Evolutionary conservation across 2,113 vertebrate genomes (phyloP).

Genomic region (Anhinga rufa): DNA sequence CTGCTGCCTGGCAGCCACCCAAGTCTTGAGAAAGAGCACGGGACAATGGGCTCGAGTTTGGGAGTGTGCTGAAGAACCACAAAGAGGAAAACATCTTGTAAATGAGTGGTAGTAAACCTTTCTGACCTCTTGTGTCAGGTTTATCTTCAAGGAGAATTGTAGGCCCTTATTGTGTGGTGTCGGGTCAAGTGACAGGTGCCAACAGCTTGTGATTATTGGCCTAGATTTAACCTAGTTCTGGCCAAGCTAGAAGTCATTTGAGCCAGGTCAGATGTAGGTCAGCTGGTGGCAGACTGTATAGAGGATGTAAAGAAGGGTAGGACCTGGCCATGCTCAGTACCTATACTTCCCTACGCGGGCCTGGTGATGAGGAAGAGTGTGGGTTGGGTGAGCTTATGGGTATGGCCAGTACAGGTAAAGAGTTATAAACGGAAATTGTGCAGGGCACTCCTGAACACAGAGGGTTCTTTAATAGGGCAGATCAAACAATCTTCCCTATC

Average conservation of each 20-base stretch:
- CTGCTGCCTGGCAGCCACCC: background rate
- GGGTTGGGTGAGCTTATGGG: background rate
- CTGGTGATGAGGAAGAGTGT: background rate
- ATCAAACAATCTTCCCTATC: background rate
- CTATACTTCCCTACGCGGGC: accelerated
- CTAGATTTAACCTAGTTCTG: background rate
- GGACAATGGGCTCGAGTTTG: background rate
- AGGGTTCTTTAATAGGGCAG: background rate
- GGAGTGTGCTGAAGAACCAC: background rate
- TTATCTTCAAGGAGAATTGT: background rate
- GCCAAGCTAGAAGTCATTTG: background rate
- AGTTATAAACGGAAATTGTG: background rate
- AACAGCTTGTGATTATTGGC: background rate
- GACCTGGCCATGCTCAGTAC: background rate
- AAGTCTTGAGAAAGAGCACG: background rate
- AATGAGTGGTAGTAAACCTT: background rate
- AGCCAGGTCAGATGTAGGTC: background rate
- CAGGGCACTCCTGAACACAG: background rate
- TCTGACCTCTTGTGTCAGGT: background rate
- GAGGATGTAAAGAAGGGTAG: background rate
- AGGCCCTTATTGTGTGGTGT: background rate
- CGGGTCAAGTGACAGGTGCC: background rate
- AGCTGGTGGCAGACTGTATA: background rate
- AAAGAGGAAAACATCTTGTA: background rate
- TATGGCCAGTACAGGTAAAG: accelerated